Evolutionary conservation across 2,113 vertebrate species (phyloP), one percentile per base, ranked within the genome.

Genomic region (Henicopernis longicauda): DNA sequence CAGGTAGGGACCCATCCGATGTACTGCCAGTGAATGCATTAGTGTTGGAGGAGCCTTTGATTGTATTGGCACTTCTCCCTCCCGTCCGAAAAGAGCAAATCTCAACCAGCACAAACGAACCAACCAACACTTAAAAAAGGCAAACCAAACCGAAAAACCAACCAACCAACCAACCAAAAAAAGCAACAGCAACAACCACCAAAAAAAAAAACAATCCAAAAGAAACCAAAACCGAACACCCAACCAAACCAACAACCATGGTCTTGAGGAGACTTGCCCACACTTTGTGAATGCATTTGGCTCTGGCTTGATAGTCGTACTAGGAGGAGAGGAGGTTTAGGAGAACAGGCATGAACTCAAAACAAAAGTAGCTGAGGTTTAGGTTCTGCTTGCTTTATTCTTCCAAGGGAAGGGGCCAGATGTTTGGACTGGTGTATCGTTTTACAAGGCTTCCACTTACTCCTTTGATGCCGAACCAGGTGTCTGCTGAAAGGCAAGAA

Each of bases 1-100:
- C 99, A 99, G 99, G 99, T 99, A 99, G 98, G 98, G 98, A 98
- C 98, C 98, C 98, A 97, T 98, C 98, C 97, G 29, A 97, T 97
- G 96, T 98, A 97, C 97, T 95, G 78, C 97, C 98, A 98, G 97
- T 92, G 97, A 96, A 98, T 96, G 96, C 94, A 73, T 94, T 97
- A 97, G 95, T 94, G 78, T 94, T 96, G 94, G 91, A 93, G 93
- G 96, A 94, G 97, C 97, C 97, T 91, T 86, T 95, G 89, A 96
- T 95, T 82, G 70, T 97, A 94, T 95, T 96, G 98, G 98, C 98
- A 95, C 84, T 96, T 96, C 95, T 97, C 73, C 92, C 94, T 97
- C 80, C 82, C 23, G 69, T 94, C 93, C 49, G 93, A 97, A 97
- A 93, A 97, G 90, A 96, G 86, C 84, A 97, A 96, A 97, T 96